These are phyloP conservation scores for Melanostoma scalare DNA, from an alignment of 2,888 invertebrate species.

Conservation along the genomic window DNA sequence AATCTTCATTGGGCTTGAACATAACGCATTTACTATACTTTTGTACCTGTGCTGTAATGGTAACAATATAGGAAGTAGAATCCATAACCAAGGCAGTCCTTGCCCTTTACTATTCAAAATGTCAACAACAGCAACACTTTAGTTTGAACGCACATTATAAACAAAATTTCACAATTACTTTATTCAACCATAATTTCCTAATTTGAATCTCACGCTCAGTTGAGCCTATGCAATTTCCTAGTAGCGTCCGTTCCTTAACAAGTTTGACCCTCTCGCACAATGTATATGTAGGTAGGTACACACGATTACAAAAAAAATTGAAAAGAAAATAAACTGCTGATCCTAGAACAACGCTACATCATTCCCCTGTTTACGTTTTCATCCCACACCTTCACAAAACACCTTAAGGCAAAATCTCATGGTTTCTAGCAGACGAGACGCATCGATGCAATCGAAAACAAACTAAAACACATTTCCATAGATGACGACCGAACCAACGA, in stretches of 20 bases:
- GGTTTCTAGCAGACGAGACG: conserved; percentile 17
- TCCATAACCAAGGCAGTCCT: conserved; percentile 14
- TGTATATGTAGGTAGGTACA: background rate
- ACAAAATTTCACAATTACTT: conserved; percentile 40
- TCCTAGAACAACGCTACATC: conserved; percentile 12
- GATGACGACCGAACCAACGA: conserved; percentile 38
- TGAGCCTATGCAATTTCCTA: conserved; percentile 70
- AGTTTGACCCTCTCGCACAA: no score
- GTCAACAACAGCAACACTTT: conserved; percentile 31
- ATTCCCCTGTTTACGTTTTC: background rate
- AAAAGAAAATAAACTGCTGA: conserved; percentile 44
- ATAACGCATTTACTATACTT: no score
- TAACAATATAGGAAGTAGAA: conserved; percentile 6
- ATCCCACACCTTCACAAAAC: conserved; percentile 6
- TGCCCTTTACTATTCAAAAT: background rate
- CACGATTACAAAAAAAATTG: background rate
- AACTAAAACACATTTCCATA: conserved; percentile 29
- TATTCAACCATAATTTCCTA: conserved; percentile 47
- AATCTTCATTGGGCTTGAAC: no score
- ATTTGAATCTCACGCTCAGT: conserved; percentile 72
- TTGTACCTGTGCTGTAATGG: no score
- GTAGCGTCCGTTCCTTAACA: conserved; percentile 13
- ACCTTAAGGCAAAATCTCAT: conserved; percentile 19
- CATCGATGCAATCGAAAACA: conserved; percentile 49
- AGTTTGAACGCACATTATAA: conserved; percentile 1